Evolutionary conservation across 2,797 vertebrate genomes (phyloP).

Genomic region (Knipowitschia caucasica): DNA sequence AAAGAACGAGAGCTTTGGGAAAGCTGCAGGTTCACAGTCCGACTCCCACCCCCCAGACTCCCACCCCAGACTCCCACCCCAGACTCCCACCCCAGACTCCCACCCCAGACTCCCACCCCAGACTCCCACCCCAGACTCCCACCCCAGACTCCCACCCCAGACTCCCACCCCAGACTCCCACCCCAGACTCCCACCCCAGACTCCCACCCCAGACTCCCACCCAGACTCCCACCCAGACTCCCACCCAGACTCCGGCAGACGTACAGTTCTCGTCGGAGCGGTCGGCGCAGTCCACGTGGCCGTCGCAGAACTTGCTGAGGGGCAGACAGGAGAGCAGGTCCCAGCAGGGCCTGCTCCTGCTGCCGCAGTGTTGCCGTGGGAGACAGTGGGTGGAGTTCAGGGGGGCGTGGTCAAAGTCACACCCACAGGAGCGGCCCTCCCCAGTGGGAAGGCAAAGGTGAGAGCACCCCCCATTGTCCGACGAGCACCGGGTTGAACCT

Average conservation of each 20-base stretch:
- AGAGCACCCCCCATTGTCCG: conserved; percentile 81
- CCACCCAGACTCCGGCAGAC: conserved; percentile 9
- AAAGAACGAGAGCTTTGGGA: too few species aligned
- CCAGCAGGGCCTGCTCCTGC: conserved; percentile 67
- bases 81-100: too few species aligned
- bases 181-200: too few species aligned
- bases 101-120: too few species aligned
- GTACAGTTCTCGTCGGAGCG: conserved; percentile 87
- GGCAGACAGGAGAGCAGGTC: conserved; percentile 76
- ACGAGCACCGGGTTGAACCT: conserved; percentile 80
- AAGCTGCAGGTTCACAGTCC: too few species aligned
- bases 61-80: too few species aligned
- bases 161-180: too few species aligned
- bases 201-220: too few species aligned
- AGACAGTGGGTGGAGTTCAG: conserved; percentile 62
- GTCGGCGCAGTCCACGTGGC: conserved; percentile 74
- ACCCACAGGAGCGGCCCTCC: conserved; percentile 77
- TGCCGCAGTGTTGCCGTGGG: conserved; percentile 45
- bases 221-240: too few species aligned
- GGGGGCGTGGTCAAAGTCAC: conserved; percentile 66
- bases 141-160: too few species aligned
- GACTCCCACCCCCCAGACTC: too few species aligned
- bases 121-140: too few species aligned
- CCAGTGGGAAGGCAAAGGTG: conserved; percentile 86
- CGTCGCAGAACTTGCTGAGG: conserved; percentile 76